phyloP scores from a whole-genome alignment of 2,888 invertebrate species.

The Dromius quadrimaculatus region DNA sequence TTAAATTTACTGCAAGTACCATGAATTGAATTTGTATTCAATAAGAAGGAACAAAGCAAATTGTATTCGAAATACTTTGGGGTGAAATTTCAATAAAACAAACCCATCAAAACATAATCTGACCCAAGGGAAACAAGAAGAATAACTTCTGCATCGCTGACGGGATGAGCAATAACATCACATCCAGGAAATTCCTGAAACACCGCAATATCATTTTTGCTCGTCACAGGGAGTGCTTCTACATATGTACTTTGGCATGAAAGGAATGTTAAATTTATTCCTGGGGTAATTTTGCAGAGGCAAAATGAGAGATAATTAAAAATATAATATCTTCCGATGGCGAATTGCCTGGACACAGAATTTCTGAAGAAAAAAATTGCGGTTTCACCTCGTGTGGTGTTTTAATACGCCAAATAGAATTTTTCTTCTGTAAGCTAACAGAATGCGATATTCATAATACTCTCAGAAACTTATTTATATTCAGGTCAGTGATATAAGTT shows the following conservation, averaged over 20 bases:
- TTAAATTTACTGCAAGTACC: constrained; percentile 8
- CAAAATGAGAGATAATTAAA: constrained; percentile 33
- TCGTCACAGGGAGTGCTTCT: background rate
- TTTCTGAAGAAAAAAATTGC: too few species aligned
- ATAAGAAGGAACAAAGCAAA: constrained; percentile 23
- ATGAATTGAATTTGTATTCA: constrained; percentile 22
- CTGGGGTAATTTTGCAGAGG: background rate
- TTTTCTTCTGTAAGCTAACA: too few species aligned
- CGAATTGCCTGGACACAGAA: constrained; percentile 9
- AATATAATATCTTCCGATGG: constrained; percentile 28
- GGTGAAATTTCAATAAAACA: constrained; percentile 36
- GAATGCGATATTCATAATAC: too few species aligned
- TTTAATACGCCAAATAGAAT: too few species aligned
- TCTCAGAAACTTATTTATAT: too few species aligned
- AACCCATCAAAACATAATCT: constrained; percentile 33
- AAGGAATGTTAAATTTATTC: constrained; percentile 33
- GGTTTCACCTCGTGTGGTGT: too few species aligned
- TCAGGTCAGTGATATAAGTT: too few species aligned
- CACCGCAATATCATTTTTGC: constrained; percentile 24
- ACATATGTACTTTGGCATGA: constrained; percentile 14
- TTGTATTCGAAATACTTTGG: constrained; percentile 30
- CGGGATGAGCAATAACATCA: constrained; percentile 12
- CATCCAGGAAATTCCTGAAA: constrained; percentile 16
- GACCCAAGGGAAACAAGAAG: constrained; percentile 24
- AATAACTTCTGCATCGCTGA: constrained; percentile 29